Evolutionary conservation across 2,797 vertebrate species (phyloP), one percentile per base, ranked within the genome.

Genomic region (Ctenopoma multispine): DNA sequence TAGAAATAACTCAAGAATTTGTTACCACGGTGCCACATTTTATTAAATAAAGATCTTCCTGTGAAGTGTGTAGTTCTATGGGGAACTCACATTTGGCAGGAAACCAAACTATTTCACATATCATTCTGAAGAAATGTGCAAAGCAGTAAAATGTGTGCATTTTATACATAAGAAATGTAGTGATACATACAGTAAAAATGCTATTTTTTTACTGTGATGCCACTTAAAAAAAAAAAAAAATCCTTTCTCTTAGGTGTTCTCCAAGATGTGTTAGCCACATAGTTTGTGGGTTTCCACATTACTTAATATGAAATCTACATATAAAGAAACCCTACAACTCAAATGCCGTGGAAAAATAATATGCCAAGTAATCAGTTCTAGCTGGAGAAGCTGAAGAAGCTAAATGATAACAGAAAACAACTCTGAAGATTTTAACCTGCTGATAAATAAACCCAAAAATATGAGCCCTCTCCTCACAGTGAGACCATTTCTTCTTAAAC

Each of bases 371-470:
- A n/a, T n/a, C n/a, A n/a, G n/a, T n/a, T n/a, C n/a, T n/a, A n/a
- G n/a, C n/a, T n/a, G n/a, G n/a, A n/a, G n/a, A n/a, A n/a, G n/a
- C n/a, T n/a, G n/a, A n/a, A n/a, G n/a, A n/a, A n/a, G n/a, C n/a
- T n/a, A n/a, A n/a, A n/a, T n/a, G n/a, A n/a, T n/a, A n/a, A n/a
- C n/a, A n/a, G n/a, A n/a, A n/a, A n/a, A n/a, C n/a, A n/a, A n/a
- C n/a, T n/a, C n/a, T n/a, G n/a, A n/a, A n/a, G n/a, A n/a, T n/a
- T n/a, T n/a, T n/a, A n/a, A n/a, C n/a, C n/a, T n/a, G n/a, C n/a
- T n/a, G 34, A 40, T 36, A 57, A 65, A 24, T 34, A 27, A 83
- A 74, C n/a, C 59, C 61, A 77, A 69, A 74, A 50, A 1, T 62
- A 29, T 69, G 72, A 79, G 38, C 74, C 24, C 50, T 57, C 10